These are phyloP conservation scores for Phoxinus dragarum DNA, from an alignment of 2,797 vertebrate species.

Conservation along the genomic window DNA sequence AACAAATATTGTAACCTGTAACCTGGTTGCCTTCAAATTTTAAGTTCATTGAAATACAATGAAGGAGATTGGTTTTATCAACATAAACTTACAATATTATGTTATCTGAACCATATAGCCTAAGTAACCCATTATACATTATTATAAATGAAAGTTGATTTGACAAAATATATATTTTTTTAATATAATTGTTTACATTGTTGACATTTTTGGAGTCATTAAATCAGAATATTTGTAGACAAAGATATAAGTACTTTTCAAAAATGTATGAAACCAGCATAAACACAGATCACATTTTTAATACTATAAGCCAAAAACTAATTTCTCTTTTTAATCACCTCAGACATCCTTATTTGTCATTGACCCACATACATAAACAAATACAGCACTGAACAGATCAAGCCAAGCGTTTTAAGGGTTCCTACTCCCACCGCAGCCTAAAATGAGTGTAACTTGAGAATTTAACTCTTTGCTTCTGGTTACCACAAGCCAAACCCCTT, in stretches of 20 bases:
- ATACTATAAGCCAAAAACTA: too few relatives aligned
- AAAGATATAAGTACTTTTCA: not conserved
- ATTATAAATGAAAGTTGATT: too few relatives aligned
- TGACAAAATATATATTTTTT: too few relatives aligned
- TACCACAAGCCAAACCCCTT: conserved; percentile 47
- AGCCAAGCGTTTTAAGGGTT: not conserved
- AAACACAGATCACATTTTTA: not conserved
- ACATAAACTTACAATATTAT: too few relatives aligned
- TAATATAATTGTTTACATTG: too few relatives aligned
- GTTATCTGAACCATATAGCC: too few relatives aligned
- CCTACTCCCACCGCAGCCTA: conserved; percentile 19
- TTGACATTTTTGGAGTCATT: too few relatives aligned
- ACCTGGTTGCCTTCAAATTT: not conserved
- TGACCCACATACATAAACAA: conserved; percentile 1
- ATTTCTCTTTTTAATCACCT: not conserved
- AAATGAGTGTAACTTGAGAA: conserved; percentile 25
- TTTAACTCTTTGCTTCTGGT: conserved; percentile 41
- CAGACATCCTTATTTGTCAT: not conserved
- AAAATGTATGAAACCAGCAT: not conserved
- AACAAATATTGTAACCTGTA: not conserved
- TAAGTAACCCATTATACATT: too few relatives aligned
- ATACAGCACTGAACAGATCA: conserved; percentile 5
- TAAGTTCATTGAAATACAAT: not conserved
- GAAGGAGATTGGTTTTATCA: not conserved
- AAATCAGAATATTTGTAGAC: not conserved